Percentiles rank a stretch among this genome's conserved stretches.
These are phyloP conservation scores for Pissodes strobi DNA, from an alignment of 1,140 invertebrate species.

Conservation along the genomic window DNA sequence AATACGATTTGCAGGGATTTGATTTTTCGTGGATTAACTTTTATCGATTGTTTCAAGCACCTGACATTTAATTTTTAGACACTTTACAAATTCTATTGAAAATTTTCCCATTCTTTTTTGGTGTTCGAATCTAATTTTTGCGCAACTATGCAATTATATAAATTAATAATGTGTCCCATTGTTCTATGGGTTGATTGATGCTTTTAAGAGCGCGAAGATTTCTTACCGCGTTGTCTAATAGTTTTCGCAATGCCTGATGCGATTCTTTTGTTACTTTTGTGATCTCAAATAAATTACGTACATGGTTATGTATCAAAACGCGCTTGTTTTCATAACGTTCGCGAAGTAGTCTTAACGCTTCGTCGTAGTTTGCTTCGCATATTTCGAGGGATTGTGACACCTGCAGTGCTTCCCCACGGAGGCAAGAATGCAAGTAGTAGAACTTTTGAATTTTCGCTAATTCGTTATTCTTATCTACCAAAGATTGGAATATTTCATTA, in stretches of 20 bases:
- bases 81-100: neutral
- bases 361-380: slow-evolving; percentile 6
- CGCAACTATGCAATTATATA: neutral
- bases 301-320: slow-evolving; percentile 3
- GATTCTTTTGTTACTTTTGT: neutral
- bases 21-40: neutral
- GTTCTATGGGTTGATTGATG: slow-evolving; percentile 9
- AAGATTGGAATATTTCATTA: no score
- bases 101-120: slow-evolving; percentile 1
- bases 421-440: slow-evolving; percentile 5
- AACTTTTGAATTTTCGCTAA: no score
- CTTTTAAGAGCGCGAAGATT: slow-evolving; percentile 12
- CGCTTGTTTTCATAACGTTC: slow-evolving; percentile 12
- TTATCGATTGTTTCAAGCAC: neutral
- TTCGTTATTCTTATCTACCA: no score
- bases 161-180: no score
- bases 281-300: neutral
- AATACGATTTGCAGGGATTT: no score
- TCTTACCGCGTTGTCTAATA: no score
- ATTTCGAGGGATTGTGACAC: slow-evolving; percentile 12
- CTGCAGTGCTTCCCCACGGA: slow-evolving; percentile 3
- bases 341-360: neutral
- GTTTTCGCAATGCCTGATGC: no score
- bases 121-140: no score
- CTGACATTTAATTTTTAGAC: slow-evolving; percentile 14